Conservation (phyloP, 2,888 invertebrate genomes). For the Thumatha senex region DNA sequence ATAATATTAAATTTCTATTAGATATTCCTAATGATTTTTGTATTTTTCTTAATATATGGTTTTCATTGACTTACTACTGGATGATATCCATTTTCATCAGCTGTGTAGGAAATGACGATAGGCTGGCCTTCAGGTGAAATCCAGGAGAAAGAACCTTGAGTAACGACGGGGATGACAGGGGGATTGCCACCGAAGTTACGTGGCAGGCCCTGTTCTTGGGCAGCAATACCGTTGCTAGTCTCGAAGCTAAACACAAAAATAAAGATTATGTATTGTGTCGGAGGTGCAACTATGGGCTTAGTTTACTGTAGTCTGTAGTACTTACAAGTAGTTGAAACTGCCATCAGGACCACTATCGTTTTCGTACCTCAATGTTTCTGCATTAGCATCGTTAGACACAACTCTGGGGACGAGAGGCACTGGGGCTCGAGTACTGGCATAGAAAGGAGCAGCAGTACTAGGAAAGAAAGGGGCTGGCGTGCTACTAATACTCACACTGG, state of each 20-base stretch:
- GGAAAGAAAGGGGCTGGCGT: slow-evolving; percentile 13
- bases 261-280: not conserved
- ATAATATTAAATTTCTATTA: too few species aligned
- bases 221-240: slow-evolving; percentile 85
- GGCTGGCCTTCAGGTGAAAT: slow-evolving; percentile 84
- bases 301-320: slow-evolving; percentile 14
- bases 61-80: slow-evolving; percentile 30
- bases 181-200: slow-evolving; percentile 75
- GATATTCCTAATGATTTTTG: too few species aligned
- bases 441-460: slow-evolving; percentile 2
- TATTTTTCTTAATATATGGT: too few species aligned
- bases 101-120: slow-evolving; percentile 82
- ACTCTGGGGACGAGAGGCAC: slow-evolving; percentile 2
- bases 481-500: slow-evolving; percentile 8
- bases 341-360: slow-evolving; percentile 80
- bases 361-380: slow-evolving; percentile 59
- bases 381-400: slow-evolving; percentile 42
- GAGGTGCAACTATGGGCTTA: not conserved
- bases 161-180: slow-evolving; percentile 54
- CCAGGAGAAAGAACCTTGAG: slow-evolving; percentile 80
- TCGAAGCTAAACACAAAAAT: slow-evolving; percentile 72
- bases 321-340: slow-evolving; percentile 80
- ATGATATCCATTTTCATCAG: slow-evolving; percentile 88
- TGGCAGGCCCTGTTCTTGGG: slow-evolving; percentile 81
- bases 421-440: not conserved